These are phyloP conservation scores for Musca domestica DNA, from an alignment of 1,140 invertebrate genomes.

Conservation along the genomic window DNA sequence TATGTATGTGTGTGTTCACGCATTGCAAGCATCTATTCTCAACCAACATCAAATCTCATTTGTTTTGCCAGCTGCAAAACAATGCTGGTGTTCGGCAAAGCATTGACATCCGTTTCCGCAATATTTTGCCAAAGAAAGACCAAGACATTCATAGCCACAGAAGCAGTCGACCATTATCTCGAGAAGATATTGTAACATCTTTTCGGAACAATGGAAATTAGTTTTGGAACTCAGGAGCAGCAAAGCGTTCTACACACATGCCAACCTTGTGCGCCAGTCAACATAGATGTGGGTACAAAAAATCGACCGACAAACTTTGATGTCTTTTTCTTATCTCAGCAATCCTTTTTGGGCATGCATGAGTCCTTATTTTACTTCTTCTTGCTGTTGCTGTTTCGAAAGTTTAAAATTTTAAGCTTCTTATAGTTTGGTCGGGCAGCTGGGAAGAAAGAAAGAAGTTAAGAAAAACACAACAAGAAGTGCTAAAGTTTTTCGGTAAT, in stretches of 20 bases:
- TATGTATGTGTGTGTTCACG: neutral
- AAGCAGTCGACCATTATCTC: neutral
- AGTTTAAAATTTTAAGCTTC: slow-evolving; percentile 21
- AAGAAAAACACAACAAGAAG: slow-evolving; percentile 9
- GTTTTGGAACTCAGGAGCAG: no score
- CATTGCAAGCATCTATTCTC: slow-evolving; percentile 39
- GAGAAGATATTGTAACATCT: slow-evolving; percentile 5
- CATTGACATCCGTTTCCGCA: slow-evolving; percentile 5
- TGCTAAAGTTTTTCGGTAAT: neutral
- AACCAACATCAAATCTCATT: slow-evolving; percentile 52
- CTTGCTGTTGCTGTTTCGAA: neutral
- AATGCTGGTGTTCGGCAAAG: slow-evolving; percentile 4
- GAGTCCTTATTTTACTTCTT: neutral
- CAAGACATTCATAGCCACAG: no score
- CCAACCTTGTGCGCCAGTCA: no score
- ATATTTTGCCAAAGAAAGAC: no score
- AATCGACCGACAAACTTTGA: neutral
- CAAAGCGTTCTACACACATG: no score
- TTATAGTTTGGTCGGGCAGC: neutral
- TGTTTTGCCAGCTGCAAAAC: slow-evolving; percentile 50
- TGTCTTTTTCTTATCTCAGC: slow-evolving; percentile 17
- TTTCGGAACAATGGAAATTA: neutral
- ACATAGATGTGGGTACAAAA: neutral
- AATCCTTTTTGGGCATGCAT: slow-evolving; percentile 1
- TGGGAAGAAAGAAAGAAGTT: neutral